Evolutionary conservation across 2,797 vertebrate genomes (phyloP).

Genomic region (Phataginus tetradactyla): DNA sequence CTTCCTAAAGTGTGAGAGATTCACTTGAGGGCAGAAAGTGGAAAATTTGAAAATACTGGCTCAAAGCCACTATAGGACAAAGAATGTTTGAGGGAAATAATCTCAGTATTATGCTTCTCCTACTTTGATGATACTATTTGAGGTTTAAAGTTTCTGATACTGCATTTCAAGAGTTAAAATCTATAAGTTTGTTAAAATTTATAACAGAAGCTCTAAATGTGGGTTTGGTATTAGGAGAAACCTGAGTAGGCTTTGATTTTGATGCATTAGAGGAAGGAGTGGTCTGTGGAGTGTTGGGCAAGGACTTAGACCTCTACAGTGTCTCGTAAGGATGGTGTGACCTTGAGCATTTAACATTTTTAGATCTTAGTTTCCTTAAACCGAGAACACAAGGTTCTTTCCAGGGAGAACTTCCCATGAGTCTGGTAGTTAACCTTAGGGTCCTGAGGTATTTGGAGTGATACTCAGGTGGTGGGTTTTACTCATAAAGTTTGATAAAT

Average conservation of each 20-base stretch:
- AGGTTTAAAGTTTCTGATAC: background rate
- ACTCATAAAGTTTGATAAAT: constrained; percentile 19
- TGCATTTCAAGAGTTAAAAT: background rate
- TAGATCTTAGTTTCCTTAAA: background rate
- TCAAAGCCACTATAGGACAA: background rate
- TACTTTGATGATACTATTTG: background rate
- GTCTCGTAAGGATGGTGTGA: background rate
- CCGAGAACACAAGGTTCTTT: background rate
- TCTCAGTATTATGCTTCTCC: background rate
- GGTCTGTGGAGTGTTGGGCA: background rate
- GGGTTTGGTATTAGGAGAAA: background rate
- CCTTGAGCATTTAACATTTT: background rate
- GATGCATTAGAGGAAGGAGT: background rate
- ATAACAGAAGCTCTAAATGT: background rate
- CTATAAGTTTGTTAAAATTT: background rate
- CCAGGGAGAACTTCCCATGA: background rate
- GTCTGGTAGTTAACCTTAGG: background rate
- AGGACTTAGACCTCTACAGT: background rate
- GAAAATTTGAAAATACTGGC: background rate
- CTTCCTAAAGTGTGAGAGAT: background rate
- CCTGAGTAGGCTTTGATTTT: background rate
- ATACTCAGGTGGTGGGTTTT: background rate
- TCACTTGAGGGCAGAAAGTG: background rate
- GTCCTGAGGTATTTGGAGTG: background rate
- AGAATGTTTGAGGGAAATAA: background rate